Evolutionary conservation across 2,113 vertebrate genomes (phyloP).

Genomic region (Zootoca vivipara): DNA sequence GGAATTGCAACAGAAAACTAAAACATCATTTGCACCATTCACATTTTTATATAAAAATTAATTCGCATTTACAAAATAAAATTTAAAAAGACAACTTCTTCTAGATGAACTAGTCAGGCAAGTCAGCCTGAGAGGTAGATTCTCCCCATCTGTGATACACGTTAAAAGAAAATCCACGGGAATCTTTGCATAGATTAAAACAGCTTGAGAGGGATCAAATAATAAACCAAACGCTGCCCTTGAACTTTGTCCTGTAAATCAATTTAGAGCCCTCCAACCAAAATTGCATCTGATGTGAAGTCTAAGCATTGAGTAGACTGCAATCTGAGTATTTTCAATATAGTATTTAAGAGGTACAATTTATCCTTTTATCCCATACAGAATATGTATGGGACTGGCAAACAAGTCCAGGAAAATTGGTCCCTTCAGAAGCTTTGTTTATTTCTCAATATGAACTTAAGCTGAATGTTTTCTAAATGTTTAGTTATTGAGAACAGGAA

Average conservation of each 20-base stretch:
- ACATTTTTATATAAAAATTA: slow-evolving; percentile 41
- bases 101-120: slow-evolving; percentile 36
- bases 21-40: slow-evolving; percentile 47
- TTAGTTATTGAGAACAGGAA: not conserved
- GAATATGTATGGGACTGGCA: slow-evolving; percentile 5
- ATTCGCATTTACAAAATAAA: slow-evolving; percentile 7
- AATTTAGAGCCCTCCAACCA: not conserved
- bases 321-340: slow-evolving; percentile 13
- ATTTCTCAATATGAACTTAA: not conserved
- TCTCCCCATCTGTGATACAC: slow-evolving; percentile 31
- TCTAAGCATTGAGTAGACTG: not conserved
- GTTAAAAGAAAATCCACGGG: not conserved
- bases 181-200: not conserved
- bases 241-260: not conserved
- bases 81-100: slow-evolving; percentile 18
- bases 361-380: not conserved
- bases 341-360: not conserved
- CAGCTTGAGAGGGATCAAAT: not conserved
- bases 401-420: not conserved
- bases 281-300: not conserved
- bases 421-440: not conserved
- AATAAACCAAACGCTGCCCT: not conserved
- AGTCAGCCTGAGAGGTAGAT: slow-evolving; percentile 57
- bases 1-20: slow-evolving; percentile 14
- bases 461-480: not conserved